phyloP scores from a whole-genome alignment of 2,797 vertebrate species.

The Lacerta viridis region DNA sequence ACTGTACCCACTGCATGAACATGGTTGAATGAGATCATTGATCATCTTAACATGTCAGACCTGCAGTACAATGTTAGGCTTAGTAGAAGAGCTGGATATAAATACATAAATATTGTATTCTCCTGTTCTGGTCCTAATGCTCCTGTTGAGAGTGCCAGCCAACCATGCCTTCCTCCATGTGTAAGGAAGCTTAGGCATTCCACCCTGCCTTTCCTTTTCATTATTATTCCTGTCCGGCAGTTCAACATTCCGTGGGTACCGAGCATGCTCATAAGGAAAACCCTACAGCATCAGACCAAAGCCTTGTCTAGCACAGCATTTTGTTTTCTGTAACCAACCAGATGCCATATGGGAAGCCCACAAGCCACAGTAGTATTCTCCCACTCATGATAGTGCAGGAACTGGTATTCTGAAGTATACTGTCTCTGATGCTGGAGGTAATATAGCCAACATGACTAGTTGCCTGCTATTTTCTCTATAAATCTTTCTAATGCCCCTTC shows the following conservation, averaged over 20 bases:
- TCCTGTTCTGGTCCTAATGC: not conserved
- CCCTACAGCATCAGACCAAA: not conserved
- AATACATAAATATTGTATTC: not conserved
- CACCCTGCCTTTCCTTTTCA: not conserved
- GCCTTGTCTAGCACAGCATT: not conserved
- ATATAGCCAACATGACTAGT: not conserved
- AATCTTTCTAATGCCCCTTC: not conserved
- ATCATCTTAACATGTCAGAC: not conserved
- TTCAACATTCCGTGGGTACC: not conserved
- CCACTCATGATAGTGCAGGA: not conserved
- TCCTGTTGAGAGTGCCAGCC: not conserved
- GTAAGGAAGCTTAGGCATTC: not conserved
- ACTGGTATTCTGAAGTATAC: not conserved
- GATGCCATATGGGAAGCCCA: not conserved
- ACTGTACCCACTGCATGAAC: constrained; percentile 16
- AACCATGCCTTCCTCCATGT: not conserved
- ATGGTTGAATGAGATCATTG: not conserved
- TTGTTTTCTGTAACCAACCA: not conserved
- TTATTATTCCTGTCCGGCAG: not conserved
- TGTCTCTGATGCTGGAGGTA: not conserved
- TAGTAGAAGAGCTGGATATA: not conserved
- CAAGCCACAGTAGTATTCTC: not conserved
- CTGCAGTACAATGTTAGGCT: not conserved
- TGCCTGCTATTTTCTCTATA: not conserved
- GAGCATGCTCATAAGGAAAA: not conserved